These are phyloP conservation scores for Labeo catla DNA, from an alignment of 2,113 vertebrate genomes.

Conservation along the genomic window DNA sequence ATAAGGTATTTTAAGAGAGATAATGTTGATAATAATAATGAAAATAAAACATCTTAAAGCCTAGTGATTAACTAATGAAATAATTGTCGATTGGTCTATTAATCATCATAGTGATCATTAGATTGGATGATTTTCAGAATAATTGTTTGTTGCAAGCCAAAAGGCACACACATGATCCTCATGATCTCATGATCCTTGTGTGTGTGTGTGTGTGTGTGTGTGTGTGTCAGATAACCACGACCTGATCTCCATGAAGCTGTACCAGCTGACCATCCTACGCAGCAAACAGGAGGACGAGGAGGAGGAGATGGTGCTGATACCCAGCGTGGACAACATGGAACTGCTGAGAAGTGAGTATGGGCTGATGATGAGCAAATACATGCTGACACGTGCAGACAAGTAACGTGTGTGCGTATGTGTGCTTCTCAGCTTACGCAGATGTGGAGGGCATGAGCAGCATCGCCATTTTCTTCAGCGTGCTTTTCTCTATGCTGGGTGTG, in stretches of 20 bases:
- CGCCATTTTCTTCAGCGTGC: slow-evolving; percentile 87
- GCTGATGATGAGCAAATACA: background rate
- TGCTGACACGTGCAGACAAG: background rate
- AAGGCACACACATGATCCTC: no score
- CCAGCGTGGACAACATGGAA: slow-evolving; percentile 90
- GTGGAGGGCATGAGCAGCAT: slow-evolving; percentile 84
- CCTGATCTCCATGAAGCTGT: slow-evolving; percentile 91
- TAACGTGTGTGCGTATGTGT: background rate
- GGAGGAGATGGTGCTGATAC: slow-evolving; percentile 84
- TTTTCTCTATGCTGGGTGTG: slow-evolving; percentile 89
- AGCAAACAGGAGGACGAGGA: slow-evolving; percentile 83
- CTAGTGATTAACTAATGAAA: no score
- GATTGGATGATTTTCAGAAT: no score
- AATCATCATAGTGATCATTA: no score
- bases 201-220: background rate
- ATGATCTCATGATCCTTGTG: no score
- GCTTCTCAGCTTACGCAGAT: background rate
- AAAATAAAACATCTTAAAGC: no score
- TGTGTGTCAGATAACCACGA: slow-evolving; percentile 89
- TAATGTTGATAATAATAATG: no score
- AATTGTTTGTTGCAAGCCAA: no score
- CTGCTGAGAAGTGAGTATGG: slow-evolving; percentile 75
- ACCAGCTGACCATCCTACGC: slow-evolving; percentile 88
- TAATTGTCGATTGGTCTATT: no score
- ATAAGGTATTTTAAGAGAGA: no score